Evolutionary conservation across 1,140 invertebrate genomes (phyloP).

Genomic region (Zaprionus tsacasi): DNA sequence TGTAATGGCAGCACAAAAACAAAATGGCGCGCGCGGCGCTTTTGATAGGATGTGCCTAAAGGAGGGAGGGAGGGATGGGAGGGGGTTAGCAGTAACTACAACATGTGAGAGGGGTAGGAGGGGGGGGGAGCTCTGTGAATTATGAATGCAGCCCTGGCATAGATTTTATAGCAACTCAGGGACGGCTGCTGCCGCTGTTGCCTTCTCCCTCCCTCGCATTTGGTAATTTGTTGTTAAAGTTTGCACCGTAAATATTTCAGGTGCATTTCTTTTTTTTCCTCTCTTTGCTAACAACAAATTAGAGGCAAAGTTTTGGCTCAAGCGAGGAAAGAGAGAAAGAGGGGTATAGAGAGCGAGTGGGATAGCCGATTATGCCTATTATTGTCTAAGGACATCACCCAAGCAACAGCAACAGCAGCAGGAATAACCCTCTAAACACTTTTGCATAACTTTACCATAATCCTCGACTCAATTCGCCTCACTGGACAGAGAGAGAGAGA

Average conservation of each 20-base stretch:
- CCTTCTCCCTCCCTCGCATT: background rate
- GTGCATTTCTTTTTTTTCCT: slow-evolving; percentile 29
- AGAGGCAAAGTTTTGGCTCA: slow-evolving; percentile 32
- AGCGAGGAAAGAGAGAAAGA: background rate
- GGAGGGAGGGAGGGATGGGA: background rate
- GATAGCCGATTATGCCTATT: slow-evolving; percentile 10
- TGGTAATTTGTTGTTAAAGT: slow-evolving; percentile 53
- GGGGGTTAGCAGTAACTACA: slow-evolving; percentile 17
- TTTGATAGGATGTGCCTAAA: slow-evolving; percentile 60
- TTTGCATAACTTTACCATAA: slow-evolving; percentile 56
- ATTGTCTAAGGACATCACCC: slow-evolving; percentile 15
- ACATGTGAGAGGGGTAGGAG: background rate
- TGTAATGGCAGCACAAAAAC: slow-evolving; percentile 64
- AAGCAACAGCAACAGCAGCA: slow-evolving; percentile 15
- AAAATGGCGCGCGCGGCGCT: slow-evolving; percentile 44
- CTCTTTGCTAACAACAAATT: slow-evolving; percentile 35
- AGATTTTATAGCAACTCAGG: slow-evolving; percentile 48
- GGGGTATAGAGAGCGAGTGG: background rate
- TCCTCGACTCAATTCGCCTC: slow-evolving; percentile 40
- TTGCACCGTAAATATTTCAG: slow-evolving; percentile 59
- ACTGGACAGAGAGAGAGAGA: slow-evolving; percentile 4
- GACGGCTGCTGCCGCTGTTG: background rate
- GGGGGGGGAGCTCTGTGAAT: slow-evolving; percentile 33
- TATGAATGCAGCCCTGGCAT: slow-evolving; percentile 61
- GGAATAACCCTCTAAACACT: slow-evolving; percentile 37